phyloP scores from a whole-genome alignment of 2,113 vertebrate species.

The Elaphurus davidianus region DNA sequence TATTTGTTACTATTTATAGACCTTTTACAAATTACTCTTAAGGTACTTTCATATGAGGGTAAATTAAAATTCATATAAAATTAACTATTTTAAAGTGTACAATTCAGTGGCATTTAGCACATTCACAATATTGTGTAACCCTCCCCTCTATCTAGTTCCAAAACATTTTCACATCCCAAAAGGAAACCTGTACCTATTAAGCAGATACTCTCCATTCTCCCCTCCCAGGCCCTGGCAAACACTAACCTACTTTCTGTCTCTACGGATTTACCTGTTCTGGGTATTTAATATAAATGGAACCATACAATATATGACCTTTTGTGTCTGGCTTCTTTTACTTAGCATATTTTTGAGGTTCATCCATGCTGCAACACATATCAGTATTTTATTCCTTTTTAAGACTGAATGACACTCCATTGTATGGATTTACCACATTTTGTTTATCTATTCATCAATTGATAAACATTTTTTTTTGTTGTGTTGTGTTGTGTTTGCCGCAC shows the following conservation, averaged over 20 bases:
- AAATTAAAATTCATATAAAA: not conserved
- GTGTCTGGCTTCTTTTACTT: not conserved
- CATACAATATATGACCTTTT: not conserved
- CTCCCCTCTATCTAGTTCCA: not conserved
- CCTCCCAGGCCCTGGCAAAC: not conserved
- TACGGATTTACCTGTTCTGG: not conserved
- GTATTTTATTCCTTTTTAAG: not conserved
- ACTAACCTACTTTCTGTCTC: not conserved
- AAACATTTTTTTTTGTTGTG: not conserved
- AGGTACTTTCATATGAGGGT: not conserved
- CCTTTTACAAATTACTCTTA: not conserved
- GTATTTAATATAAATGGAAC: not conserved
- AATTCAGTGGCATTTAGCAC: not conserved
- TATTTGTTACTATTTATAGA: not conserved
- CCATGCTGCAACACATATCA: not conserved
- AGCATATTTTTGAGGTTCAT: not conserved
- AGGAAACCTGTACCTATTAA: not conserved
- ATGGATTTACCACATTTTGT: not conserved
- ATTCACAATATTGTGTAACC: not conserved
- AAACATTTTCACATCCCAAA: not conserved
- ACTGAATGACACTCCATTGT: not conserved
- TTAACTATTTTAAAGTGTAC: not conserved
- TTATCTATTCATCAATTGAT: not conserved
- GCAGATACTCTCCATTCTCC: not conserved
- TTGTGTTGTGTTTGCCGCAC: too few species aligned